Base-by-base conservation (phyloP, 2,113 vertebrate genomes). In the Salminus brasiliensis region DNA sequence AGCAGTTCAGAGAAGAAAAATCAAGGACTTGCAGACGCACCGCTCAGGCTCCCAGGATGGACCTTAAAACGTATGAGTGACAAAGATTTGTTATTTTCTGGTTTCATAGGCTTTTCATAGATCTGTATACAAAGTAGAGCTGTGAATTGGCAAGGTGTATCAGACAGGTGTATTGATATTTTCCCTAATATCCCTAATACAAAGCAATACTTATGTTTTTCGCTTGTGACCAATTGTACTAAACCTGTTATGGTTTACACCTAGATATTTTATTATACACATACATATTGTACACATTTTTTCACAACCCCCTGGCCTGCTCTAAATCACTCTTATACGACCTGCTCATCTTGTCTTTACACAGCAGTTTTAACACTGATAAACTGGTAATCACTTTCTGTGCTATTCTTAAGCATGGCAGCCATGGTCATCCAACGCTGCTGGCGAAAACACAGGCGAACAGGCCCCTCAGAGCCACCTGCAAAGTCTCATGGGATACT, bases 361-460 rank as follows among this genome's bases (percentile, higher is more conserved):
- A 87, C 87, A 90, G 83, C 91, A 89, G 89, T 90, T 85, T 77
- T 78, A 83, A 68, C 66, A 32, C 60, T 60, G 85, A 87, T 85
- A 85, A 78, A 88, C 86, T 82, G 43, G 10, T 82, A 68, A 73
- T 82, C 74, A 34, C 63, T 55, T 52, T 71, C 39, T 83, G 39
- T 68, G 41, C 36, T 74, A 21, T 81, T 49, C 67, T 85, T 81
- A 84, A 96, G 91, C 74, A 76, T 80, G 83, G 91, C 89, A 82
- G 90, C 92, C 71, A 66, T 83, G n/a, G 52, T 92, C 84, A 94
- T 95, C 73, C 92, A 92, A 67, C 90, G 88, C 73, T 74, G 47
- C 62, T 95, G 92, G 91, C 89, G 87, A 86, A 87, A 85, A 29
- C 86, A 82, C 82, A 27, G 76, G 81, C 85, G 81, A 74, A 92